A percentile compares a stretch with the other conserved stretches of the same genome.
Conservation (phyloP, 2,888 invertebrate species). For the Clanis bilineata region DNA sequence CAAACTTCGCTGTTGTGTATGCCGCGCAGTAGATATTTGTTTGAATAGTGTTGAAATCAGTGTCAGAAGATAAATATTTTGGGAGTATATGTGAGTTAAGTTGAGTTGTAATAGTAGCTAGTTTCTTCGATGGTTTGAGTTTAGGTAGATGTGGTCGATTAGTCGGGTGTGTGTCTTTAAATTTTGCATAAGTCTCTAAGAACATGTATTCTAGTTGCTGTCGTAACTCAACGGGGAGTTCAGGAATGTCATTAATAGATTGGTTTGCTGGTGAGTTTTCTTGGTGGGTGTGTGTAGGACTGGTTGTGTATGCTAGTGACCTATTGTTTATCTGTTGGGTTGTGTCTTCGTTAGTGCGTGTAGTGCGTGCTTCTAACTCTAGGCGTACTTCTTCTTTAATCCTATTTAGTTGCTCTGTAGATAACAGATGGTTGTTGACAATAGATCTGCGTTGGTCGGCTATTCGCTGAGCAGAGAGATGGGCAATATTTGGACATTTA, state of each 20-base stretch:
- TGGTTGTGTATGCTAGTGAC: not conserved
- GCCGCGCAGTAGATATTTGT: constrained; percentile 17
- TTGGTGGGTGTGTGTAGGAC: not conserved
- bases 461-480: no score
- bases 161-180: constrained; percentile 5
- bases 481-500: constrained; percentile 1
- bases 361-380: not conserved
- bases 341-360: not conserved
- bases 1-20: constrained; percentile 7
- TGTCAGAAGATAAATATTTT: not conserved
- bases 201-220: not conserved
- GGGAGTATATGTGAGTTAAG: not conserved
- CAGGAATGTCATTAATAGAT: not conserved
- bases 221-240: not conserved
- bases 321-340: not conserved
- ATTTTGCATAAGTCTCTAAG: not conserved
- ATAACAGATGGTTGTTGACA: not conserved
- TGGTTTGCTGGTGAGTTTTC: not conserved
- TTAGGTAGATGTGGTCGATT: constrained; percentile 7
- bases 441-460: no score
- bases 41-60: constrained; percentile 5
- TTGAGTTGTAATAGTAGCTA: constrained; percentile 3
- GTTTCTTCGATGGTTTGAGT: constrained; percentile 12
- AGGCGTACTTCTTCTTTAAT: not conserved
- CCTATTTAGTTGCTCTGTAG: not conserved